A percentile compares a stretch with the other conserved stretches of the same genome.
These are phyloP conservation scores for Glyptemys insculpta DNA, from an alignment of 2,797 vertebrate species.

Conservation along the genomic window DNA sequence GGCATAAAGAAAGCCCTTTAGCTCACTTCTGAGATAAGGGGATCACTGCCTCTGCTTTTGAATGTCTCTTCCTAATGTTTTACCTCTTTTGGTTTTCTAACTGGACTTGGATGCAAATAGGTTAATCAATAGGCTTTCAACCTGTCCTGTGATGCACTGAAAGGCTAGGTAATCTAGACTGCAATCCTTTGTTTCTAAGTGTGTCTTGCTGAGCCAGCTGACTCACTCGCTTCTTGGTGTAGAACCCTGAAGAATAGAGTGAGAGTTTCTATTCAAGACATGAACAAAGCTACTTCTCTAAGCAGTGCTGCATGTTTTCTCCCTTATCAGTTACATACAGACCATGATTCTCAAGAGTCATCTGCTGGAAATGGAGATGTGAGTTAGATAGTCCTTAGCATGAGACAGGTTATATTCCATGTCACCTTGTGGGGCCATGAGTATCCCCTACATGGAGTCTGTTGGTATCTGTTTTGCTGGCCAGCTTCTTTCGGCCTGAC, in stretches of 20 bases:
- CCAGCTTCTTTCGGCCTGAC: not conserved
- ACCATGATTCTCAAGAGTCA: too few species aligned
- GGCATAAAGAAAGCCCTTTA: not conserved
- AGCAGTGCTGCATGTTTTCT: not conserved
- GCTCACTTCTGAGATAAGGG: not conserved
- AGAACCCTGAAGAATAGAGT: not conserved
- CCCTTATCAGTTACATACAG: not conserved
- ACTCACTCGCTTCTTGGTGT: not conserved
- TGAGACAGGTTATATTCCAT: not conserved
- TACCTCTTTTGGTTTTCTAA: not conserved
- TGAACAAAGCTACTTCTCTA: not conserved
- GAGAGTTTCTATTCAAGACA: not conserved
- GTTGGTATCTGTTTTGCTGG: not conserved
- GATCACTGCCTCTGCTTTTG: not conserved
- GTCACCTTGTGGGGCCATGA: not conserved
- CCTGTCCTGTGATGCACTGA: not conserved
- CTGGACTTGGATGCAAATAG: not conserved
- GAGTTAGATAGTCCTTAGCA: not conserved
- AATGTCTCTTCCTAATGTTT: not conserved
- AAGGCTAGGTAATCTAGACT: not conserved
- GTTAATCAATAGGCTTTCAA: not conserved
- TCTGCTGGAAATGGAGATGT: not conserved
- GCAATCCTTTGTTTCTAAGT: not conserved
- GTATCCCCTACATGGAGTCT: not conserved
- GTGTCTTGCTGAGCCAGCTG: not conserved